Evolutionary conservation across 2,797 vertebrate genomes (phyloP), one percentile per base, ranked within the genome.

Genomic region (Psittacula derbiana): DNA sequence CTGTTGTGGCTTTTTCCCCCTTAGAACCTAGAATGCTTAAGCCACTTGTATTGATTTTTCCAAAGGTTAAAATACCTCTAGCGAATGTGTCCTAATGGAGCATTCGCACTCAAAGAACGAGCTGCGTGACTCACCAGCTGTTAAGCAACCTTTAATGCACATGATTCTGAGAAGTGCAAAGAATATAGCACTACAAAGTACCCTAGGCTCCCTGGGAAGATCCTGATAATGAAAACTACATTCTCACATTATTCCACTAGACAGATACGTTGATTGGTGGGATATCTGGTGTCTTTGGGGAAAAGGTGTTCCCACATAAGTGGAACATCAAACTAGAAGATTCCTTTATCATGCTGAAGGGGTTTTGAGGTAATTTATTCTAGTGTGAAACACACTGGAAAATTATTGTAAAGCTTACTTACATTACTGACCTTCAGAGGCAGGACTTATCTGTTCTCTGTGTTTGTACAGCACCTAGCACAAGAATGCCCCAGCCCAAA

Each of bases 41-140:
- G 53, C 64, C 44, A 78, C 82, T 89, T 80, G 17, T 69, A 97
- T 86, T 82, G 91, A 93, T 94, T 93, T 95, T 96, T 90, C 46
- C 80, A 94, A 93, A 96, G 94, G 95, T 97, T 97, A 96, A 92
- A 94, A 92, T 95, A 94, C 93, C 93, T 97, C 94, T 80, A 64
- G 91, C 95, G 91, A 57, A 64, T 95, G 86, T 80, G 81, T 90
- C 92, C 95, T 96, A 91, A 96, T 86, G 93, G 88, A 94, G 92
- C 93, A 65, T 87, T 95, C 1, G 1, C 94, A 93, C 93, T 96
- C 96, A 95, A 89, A 95, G 92, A 96, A 96, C 79, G 86, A 93
- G 75, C 93, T 89, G 64, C 89, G 93, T 94, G 96, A 96, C 84
- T 97, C 94, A 95, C 86, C 93, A 94, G 86, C 92, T 96, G 92